Evolutionary conservation across 2,888 invertebrate genomes (phyloP), one percentile per base, ranked within the genome.

Genomic region (Sminthurinus aureus): DNA sequence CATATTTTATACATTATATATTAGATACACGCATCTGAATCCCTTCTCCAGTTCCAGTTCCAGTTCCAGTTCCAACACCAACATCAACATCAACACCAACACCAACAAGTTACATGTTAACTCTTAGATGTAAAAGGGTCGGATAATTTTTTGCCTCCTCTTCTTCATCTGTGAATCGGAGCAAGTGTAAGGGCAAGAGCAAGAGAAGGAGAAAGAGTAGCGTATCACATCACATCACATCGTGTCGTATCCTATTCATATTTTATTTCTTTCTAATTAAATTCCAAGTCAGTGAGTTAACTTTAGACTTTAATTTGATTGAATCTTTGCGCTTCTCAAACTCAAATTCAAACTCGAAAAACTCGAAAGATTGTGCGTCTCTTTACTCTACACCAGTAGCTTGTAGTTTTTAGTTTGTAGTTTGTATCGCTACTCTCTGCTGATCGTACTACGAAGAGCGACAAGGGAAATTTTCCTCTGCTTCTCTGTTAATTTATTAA

Each of bases 181-280:
- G 9, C 38, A 4, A 38, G 38, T 4, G 6, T 4, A 38, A 38
- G 38, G 6, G 6, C 38, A 38, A 38, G 38, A 38, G 38, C 3
- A 38, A 4, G 38, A 38, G 6, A 4, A 38, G 3, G 38, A 38
- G 38, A 6, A 38, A 4, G 38, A 38, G 6, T 38, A 38, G 3
- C 38, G 38, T 38, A 38, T 38, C 38, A 38, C 38, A 67, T 67
- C n/a, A 3, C 6, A 38, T 1, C 6, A 38, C 3, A 38, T 38
- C 38, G 3, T 4, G 38, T 1, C 38, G 3, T 38, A 38, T 38
- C 38, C 6, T 71, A 71, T 71, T 71, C 71, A 71, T 71, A 71
- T 71, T 71, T 71, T 71, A 71, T 71, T 71, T 71, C 71, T 71
- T 71, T 71, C 71, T 71, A 71, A 71, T 71, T 71, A 71, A 71